Conservation (phyloP, 2,888 invertebrate species). For the Cephus sareptanus region DNA sequence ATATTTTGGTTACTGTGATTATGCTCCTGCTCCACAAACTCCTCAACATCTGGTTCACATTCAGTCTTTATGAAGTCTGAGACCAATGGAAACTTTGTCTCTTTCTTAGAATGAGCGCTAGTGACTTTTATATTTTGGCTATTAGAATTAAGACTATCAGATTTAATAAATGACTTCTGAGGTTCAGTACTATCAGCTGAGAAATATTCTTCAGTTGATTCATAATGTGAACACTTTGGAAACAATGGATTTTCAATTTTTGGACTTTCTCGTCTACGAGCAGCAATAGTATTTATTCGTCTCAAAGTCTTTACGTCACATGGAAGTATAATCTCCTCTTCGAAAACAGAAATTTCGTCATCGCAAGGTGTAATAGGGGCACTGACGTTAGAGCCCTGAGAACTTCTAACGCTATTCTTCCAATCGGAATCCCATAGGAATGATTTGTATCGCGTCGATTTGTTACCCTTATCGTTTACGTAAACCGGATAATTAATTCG, state of each 20-base stretch:
- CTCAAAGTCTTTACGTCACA: slow-evolving; percentile 25
- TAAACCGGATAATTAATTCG: slow-evolving; percentile 56
- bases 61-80: neutral
- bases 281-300: slow-evolving; percentile 30
- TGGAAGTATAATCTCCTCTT: slow-evolving; percentile 12
- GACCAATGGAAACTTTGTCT: neutral
- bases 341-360: slow-evolving; percentile 23
- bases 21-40: neutral
- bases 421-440: slow-evolving; percentile 46
- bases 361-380: slow-evolving; percentile 17
- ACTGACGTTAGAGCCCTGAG: slow-evolving; percentile 23
- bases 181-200: neutral
- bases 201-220: neutral
- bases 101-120: neutral
- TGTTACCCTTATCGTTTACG: slow-evolving; percentile 27
- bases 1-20: neutral
- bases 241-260: slow-evolving; percentile 23
- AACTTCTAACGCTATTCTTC: slow-evolving; percentile 24
- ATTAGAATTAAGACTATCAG: neutral
- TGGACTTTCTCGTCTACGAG: slow-evolving; percentile 15
- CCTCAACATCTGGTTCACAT: neutral
- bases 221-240: slow-evolving; percentile 18
- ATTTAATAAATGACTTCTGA: neutral
- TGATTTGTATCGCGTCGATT: slow-evolving; percentile 28
- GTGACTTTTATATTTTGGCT: neutral